Percentiles rank a stretch among this genome's conserved stretches.
Evolutionary conservation across 2,888 invertebrate genomes (phyloP).

Genomic region (Oscheius sp.): DNA sequence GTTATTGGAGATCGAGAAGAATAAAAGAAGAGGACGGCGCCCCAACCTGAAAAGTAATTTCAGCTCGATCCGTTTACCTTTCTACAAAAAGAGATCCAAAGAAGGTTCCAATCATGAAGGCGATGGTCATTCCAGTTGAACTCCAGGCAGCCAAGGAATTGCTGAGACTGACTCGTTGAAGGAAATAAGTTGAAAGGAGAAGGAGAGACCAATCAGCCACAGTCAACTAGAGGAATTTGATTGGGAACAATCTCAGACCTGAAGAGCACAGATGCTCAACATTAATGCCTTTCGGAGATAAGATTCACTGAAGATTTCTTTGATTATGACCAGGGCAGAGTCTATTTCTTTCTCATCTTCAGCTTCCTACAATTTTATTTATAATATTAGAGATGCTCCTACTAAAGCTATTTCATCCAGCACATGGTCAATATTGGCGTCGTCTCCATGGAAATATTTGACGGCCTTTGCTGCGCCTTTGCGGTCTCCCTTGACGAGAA

Average conservation of each 20-base stretch:
- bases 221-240: constrained; percentile 42
- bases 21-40: constrained; percentile 49
- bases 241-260: constrained; percentile 20
- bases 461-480: constrained; percentile 44
- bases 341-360: constrained; percentile 37
- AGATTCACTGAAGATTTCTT: constrained; percentile 42
- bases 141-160: constrained; percentile 52
- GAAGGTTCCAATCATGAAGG: constrained; percentile 53
- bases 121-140: constrained; percentile 50
- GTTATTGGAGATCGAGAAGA: constrained; percentile 44
- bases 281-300: constrained; percentile 55
- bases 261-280: constrained; percentile 42
- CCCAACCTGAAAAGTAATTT: constrained; percentile 52
- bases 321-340: constrained; percentile 27
- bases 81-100: constrained; percentile 53
- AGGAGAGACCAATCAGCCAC: constrained; percentile 58
- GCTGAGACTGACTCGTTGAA: constrained; percentile 41
- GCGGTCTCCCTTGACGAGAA: constrained; percentile 39
- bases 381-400: not conserved
- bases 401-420: constrained; percentile 49
- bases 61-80: constrained; percentile 29
- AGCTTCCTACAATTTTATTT: constrained; percentile 38
- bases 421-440: constrained; percentile 43
- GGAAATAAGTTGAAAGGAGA: constrained; percentile 55
- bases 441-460: constrained; percentile 51